Percentiles rank a stretch among this genome's conserved stretches.
These are phyloP conservation scores for Nestor notabilis DNA, from an alignment of 2,113 vertebrate genomes.

Conservation along the genomic window DNA sequence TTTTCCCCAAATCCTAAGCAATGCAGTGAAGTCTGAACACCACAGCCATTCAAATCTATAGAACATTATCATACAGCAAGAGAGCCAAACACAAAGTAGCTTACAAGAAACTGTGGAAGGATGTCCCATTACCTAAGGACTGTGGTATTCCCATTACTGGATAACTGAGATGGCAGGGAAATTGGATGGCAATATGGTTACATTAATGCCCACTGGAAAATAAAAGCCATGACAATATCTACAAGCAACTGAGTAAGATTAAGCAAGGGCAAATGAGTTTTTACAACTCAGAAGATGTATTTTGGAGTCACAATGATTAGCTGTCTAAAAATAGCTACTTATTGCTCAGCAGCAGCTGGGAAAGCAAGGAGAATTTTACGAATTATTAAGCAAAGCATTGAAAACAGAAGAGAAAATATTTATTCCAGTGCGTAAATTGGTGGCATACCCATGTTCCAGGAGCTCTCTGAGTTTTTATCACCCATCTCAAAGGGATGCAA, in stretches of 20 bases:
- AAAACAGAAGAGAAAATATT: constrained; percentile 27
- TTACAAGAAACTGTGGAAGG: background rate
- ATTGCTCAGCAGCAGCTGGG: constrained; percentile 42
- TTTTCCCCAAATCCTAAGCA: background rate
- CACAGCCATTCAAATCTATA: background rate
- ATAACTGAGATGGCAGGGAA: background rate
- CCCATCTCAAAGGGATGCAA: background rate
- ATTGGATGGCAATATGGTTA: background rate
- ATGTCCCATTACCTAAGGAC: background rate
- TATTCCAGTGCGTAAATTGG: background rate
- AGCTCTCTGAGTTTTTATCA: background rate
- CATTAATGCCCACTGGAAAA: background rate
- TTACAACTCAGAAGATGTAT: background rate
- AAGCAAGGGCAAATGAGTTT: constrained; percentile 20
- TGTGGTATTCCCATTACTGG: background rate
- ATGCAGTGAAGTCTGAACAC: background rate
- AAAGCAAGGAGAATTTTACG: background rate
- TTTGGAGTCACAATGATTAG: background rate
- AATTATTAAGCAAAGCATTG: constrained; percentile 39
- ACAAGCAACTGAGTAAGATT: background rate
- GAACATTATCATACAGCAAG: background rate
- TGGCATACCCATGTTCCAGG: background rate
- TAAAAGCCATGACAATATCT: background rate
- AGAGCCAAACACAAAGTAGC: background rate
- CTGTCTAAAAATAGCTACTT: constrained; percentile 43